Conservation (phyloP, 2,113 vertebrate species). For the Serinus canaria region DNA sequence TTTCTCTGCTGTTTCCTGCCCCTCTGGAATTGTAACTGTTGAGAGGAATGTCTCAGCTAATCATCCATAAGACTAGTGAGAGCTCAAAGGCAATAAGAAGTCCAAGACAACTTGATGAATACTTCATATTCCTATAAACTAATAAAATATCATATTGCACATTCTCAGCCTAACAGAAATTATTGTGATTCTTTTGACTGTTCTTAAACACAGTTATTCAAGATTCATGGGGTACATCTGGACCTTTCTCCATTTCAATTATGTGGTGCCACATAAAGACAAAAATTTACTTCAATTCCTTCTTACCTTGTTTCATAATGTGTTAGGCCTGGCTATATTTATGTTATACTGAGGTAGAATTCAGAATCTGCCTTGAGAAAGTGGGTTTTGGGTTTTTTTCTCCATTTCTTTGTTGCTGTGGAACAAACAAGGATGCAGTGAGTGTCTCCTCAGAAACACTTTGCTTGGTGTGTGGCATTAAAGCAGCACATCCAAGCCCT, state of each 20-base stretch:
- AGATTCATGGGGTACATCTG: not conserved
- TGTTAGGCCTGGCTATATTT: not conserved
- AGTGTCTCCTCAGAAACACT: not conserved
- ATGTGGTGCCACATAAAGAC: not conserved
- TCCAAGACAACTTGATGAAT: not conserved
- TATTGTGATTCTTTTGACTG: not conserved
- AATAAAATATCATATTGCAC: not conserved
- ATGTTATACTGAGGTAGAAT: not conserved
- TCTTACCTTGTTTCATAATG: not conserved
- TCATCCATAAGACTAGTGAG: not conserved
- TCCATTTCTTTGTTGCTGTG: not conserved
- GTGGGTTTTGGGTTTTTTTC: rapidly evolving
- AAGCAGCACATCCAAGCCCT: not conserved
- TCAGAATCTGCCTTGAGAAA: not conserved
- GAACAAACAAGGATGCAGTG: not conserved
- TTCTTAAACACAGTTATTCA: not conserved
- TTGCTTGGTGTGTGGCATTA: not conserved
- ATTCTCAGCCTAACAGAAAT: not conserved
- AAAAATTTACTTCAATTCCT: not conserved
- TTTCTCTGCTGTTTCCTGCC: not conserved
- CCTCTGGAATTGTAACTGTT: not conserved
- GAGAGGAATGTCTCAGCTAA: not conserved
- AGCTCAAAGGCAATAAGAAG: not conserved
- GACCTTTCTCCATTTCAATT: not conserved
- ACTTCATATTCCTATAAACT: not conserved